phyloP scores from a whole-genome alignment of 92 coral and sea anemone genomes.

The Actinostola sp. region DNA sequence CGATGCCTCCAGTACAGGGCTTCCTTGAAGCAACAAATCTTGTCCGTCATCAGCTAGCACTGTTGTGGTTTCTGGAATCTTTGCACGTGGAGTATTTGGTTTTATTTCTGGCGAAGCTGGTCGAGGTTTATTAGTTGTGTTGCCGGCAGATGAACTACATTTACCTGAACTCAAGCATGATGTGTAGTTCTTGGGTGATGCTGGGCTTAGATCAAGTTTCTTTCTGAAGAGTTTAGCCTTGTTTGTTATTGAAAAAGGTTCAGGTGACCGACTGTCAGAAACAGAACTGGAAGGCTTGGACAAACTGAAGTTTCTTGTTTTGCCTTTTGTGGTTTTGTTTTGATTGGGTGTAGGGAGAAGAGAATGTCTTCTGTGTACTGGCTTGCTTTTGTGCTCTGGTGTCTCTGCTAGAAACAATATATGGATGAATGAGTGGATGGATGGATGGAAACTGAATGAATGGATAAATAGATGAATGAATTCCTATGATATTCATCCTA shows the following conservation, averaged over 20 bases:
- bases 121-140: not conserved
- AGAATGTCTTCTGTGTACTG: constrained; percentile 70
- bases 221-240: not conserved
- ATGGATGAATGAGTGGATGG: constrained; percentile 8
- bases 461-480: not conserved
- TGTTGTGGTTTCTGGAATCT: not conserved
- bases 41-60: not conserved
- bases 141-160: not conserved
- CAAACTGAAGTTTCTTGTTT: no score
- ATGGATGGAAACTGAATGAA: not conserved
- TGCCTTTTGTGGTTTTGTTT: constrained; percentile 13
- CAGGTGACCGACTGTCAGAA: not conserved
- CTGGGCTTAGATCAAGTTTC: not conserved
- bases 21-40: constrained; percentile 25
- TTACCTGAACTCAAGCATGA: not conserved
- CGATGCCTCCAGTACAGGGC: constrained; percentile 8
- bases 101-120: not conserved
- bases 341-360: constrained; percentile 76
- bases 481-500: not conserved
- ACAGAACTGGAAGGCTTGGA: constrained; percentile 20
- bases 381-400: constrained; percentile 22
- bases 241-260: not conserved
- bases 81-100: not conserved
- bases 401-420: not conserved
- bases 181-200: not conserved